Evolutionary conservation across 2,113 vertebrate genomes (phyloP).

Genomic region (Okapia johnstoni): DNA sequence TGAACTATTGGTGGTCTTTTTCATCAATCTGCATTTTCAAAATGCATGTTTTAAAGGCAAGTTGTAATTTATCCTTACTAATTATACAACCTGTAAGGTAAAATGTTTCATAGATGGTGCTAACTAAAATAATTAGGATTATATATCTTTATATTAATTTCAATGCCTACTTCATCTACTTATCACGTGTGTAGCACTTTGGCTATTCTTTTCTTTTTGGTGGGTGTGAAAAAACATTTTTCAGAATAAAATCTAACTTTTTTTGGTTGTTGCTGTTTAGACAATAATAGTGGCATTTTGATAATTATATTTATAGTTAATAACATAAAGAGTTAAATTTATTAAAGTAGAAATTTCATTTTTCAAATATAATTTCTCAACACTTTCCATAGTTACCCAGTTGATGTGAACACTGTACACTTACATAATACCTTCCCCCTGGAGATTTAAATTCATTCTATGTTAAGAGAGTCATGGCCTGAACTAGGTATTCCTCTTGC

Average conservation of each 20-base stretch:
- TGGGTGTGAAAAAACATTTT: background rate
- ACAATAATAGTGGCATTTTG: background rate
- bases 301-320: background rate
- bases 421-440: background rate
- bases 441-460: background rate
- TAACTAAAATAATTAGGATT: background rate
- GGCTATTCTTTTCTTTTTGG: background rate
- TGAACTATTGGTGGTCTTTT: background rate
- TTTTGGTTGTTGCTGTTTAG: background rate
- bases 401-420: background rate
- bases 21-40: background rate
- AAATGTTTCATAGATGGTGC: background rate
- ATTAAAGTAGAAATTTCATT: background rate
- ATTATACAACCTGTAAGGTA: background rate
- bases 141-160: background rate
- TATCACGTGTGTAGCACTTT: background rate
- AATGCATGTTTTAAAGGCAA: background rate
- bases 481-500: background rate
- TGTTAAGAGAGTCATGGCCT: background rate
- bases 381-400: background rate
- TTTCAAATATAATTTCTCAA: background rate
- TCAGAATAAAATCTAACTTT: background rate
- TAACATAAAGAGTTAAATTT: background rate
- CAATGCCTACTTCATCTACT: background rate
- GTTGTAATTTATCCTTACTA: background rate